A percentile compares a stretch with the other conserved stretches of the same genome.
Conservation (phyloP, 1,140 invertebrate genomes). For the Batillaria attramentaria region DNA sequence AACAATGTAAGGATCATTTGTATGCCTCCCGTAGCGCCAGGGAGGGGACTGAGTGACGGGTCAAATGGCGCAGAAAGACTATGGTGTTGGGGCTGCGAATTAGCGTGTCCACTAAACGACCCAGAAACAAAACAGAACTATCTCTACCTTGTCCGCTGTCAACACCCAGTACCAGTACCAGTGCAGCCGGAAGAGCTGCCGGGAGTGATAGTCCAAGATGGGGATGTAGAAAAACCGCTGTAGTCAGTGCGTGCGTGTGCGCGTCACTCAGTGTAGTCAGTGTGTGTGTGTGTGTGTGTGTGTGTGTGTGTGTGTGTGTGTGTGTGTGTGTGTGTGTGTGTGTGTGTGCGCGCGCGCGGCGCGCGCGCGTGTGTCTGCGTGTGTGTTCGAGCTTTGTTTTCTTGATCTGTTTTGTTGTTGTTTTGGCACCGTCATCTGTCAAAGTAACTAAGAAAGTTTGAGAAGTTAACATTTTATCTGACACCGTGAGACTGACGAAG, state of each 20-base stretch:
- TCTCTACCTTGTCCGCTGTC: not conserved
- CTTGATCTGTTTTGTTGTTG: no score
- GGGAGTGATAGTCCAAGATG: not conserved
- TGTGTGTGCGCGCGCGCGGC: not conserved
- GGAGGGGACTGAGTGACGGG: no score
- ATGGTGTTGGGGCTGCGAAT: no score
- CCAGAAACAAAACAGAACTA: not conserved
- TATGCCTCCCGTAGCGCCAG: no score
- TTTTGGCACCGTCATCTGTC: no score
- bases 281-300: not conserved
- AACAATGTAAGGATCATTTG: no score
- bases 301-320: not conserved
- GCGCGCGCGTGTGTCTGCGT: conserved; percentile 9
- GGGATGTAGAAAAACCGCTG: not conserved
- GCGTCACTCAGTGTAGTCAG: not conserved
- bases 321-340: not conserved
- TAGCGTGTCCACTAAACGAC: no score
- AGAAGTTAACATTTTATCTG: no score
- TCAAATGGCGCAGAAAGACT: no score
- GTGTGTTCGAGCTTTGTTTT: no score
- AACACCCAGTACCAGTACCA: not conserved
- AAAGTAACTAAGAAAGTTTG: no score
- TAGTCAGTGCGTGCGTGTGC: not conserved
- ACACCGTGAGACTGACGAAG: no score
- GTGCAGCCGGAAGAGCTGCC: not conserved